phyloP scores from a whole-genome alignment of 2,113 vertebrate genomes.

The Microcebus jonahi region DNA sequence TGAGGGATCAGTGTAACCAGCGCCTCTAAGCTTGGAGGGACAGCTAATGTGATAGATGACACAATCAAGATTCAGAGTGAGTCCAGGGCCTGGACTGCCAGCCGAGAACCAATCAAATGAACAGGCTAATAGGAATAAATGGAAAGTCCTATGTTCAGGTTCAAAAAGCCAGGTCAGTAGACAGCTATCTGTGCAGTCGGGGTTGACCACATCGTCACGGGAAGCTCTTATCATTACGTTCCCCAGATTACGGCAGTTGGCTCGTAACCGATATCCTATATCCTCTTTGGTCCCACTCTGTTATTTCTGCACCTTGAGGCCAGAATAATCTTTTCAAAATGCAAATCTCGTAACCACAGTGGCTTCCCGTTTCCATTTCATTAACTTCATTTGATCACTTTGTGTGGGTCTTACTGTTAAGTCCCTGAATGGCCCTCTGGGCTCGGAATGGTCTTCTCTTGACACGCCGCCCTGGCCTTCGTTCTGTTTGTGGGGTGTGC shows the following conservation, averaged over 20 bases:
- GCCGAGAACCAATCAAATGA: neutral
- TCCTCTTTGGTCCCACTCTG: neutral
- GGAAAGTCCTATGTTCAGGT: neutral
- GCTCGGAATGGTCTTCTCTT: neutral
- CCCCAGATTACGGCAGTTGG: neutral
- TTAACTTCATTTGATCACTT: too few relatives aligned
- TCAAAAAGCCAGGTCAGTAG: neutral
- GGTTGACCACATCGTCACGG: fast-evolving
- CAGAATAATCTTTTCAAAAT: neutral
- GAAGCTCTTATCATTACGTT: fast-evolving
- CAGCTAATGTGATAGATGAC: slow-evolving; percentile 22
- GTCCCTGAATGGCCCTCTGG: fast-evolving
- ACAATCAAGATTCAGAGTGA: neutral
- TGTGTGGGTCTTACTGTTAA: neutral
- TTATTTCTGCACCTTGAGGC: neutral
- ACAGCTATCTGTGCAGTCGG: neutral
- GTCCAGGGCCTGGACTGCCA: neutral
- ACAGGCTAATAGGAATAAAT: neutral
- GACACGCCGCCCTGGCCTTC: neutral
- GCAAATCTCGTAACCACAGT: fast-evolving
- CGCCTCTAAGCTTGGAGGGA: neutral
- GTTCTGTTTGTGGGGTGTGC: fast-evolving
- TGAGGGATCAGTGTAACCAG: neutral
- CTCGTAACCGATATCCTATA: fast-evolving
- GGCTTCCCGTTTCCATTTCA: fast-evolving